These are phyloP conservation scores for Castor canadensis DNA, from an alignment of 2,113 vertebrate species.

Conservation along the genomic window DNA sequence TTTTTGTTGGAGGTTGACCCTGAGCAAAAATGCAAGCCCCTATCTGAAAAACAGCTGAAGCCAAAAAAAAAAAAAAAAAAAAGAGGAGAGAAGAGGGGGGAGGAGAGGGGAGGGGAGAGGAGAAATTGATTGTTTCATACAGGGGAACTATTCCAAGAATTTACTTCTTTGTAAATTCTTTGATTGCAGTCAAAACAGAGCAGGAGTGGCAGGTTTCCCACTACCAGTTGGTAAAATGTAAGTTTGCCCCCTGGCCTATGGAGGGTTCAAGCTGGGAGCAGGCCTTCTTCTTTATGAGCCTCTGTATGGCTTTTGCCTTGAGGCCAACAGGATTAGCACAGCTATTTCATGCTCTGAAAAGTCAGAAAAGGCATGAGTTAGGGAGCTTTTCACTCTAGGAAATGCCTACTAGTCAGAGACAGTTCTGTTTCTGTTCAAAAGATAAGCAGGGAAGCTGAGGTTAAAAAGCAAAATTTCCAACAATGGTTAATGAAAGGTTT, in stretches of 20 bases:
- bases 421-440: slow-evolving; percentile 71
- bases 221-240: neutral
- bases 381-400: slow-evolving; percentile 71
- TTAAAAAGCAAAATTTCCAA: slow-evolving; percentile 78
- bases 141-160: slow-evolving; percentile 41
- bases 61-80: no score
- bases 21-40: no score
- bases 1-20: no score
- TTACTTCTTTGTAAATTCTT: slow-evolving; percentile 48
- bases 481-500: slow-evolving; percentile 78
- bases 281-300: slow-evolving; percentile 50
- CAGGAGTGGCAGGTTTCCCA: neutral
- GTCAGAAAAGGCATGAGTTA: slow-evolving; percentile 69
- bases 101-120: no score
- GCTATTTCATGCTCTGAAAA: slow-evolving; percentile 82
- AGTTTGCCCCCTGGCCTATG: neutral
- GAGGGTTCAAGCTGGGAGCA: slow-evolving; percentile 21
- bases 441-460: slow-evolving; percentile 71
- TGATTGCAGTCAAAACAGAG: slow-evolving; percentile 58
- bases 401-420: slow-evolving; percentile 67
- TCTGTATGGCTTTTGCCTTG: slow-evolving; percentile 55
- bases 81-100: no score
- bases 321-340: slow-evolving; percentile 66
- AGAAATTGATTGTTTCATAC: neutral
- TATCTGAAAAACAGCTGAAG: no score